phyloP scores from a whole-genome alignment of 2,888 invertebrate species.

The Gymnoscelis rufifasciata region DNA sequence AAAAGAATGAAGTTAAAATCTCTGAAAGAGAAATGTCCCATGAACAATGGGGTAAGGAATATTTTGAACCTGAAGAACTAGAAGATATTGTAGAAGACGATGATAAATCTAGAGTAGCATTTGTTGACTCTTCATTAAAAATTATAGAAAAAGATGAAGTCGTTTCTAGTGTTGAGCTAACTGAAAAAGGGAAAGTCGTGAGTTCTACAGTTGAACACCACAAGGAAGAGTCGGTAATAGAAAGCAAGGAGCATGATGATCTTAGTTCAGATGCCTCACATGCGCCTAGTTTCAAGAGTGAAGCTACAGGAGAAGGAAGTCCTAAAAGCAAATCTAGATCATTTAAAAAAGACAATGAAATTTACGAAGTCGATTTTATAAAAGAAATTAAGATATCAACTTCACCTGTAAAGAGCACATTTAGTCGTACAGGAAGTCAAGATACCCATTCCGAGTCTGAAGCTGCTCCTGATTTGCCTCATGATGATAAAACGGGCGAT shows the following conservation, averaged over 20 bases:
- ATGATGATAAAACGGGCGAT: conserved; percentile 62
- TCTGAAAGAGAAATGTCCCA: conserved; percentile 74
- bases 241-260: conserved; percentile 73
- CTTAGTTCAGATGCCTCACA: conserved; percentile 72
- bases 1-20: conserved; percentile 72
- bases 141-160: conserved; percentile 70
- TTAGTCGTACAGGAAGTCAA: conserved; percentile 76
- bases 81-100: conserved; percentile 70
- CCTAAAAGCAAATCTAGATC: conserved; percentile 71
- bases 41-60: conserved; percentile 77
- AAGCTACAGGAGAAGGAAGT: conserved; percentile 62
- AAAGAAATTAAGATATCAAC: conserved; percentile 77
- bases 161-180: conserved; percentile 62
- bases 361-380: conserved; percentile 74
- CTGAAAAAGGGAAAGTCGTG: conserved; percentile 69
- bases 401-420: conserved; percentile 70
- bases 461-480: conserved; percentile 71
- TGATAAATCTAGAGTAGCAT: conserved; percentile 61
- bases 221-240: conserved; percentile 70
- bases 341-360: conserved; percentile 71
- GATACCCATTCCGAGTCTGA: conserved; percentile 79
- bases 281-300: conserved; percentile 67
- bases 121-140: conserved; percentile 65
- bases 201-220: conserved; percentile 69
- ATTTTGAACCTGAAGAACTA: conserved; percentile 70